Percentiles rank a stretch among this genome's conserved stretches.
phyloP scores from a whole-genome alignment of 92 coral and sea anemone species.

The Parazoanthus swiftii region DNA sequence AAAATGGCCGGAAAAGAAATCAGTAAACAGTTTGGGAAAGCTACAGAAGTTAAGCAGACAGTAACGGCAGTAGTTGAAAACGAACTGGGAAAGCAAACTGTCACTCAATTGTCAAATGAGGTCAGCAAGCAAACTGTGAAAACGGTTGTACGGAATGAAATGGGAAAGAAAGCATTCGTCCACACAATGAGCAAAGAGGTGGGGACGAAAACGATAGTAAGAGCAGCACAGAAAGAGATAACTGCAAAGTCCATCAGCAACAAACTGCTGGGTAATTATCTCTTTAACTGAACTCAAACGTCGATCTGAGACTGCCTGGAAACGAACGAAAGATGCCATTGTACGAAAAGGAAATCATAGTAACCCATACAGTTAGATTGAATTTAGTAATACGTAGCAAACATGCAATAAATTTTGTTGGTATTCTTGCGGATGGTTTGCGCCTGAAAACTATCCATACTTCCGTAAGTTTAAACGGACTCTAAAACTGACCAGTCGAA shows the following conservation, averaged over 20 bases:
- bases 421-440: no score
- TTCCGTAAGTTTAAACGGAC: no score
- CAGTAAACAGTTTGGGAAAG: not conserved
- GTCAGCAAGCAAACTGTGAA: not conserved
- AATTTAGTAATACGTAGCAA: no score
- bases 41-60: not conserved
- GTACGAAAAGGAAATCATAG: no score
- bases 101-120: not conserved
- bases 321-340: no score
- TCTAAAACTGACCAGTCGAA: no score
- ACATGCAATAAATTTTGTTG: no score
- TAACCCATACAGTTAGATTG: no score
- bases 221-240: not conserved
- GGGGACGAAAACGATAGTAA: not conserved
- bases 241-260: not conserved
- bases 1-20: not conserved
- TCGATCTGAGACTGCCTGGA: no score
- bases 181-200: not conserved
- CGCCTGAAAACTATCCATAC: no score
- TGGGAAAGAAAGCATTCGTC: not conserved
- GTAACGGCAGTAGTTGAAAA: not conserved
- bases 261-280: not conserved
- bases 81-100: slow-evolving; percentile 3
- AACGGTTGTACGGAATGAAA: slow-evolving; percentile 3
- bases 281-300: slow-evolving; percentile 17